Evolutionary conservation across 2,797 vertebrate genomes (phyloP), one percentile per base, ranked within the genome.

Genomic region (Phylloscopus collybita): DNA sequence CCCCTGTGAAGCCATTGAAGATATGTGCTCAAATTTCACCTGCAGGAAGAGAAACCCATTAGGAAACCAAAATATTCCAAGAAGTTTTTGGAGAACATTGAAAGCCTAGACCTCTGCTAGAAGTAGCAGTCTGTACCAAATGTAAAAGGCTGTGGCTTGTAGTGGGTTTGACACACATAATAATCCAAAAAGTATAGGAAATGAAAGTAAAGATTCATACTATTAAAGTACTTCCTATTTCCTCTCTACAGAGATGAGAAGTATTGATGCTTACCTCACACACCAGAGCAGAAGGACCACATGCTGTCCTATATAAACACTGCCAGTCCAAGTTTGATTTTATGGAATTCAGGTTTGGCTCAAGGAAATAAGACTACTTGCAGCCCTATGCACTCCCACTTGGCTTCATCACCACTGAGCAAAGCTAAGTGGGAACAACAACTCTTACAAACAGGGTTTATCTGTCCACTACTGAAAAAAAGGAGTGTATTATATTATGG

Each of bases 191-290:
- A 83, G 50, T 44, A 69, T 79, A 84, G 73, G 90, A 95, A 95
- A 95, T 92, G 1, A 73, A 95, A 81, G 32, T 64, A 69, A 94
- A 90, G 66, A 88, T 90, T n/a, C 40, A 79, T 90, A 40, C 49
- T 64, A 70, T 53, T 86, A 75, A 90, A 86, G 27, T 92, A 80
- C 88, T 95, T 93, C 85, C 83, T 82, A 69, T 94, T 94, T 94
- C 60, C 83, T 70, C 49, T 86, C 56, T 70, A 8, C 64, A 84
- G 70, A 81, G n/a, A 26, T 81, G 59, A 64, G 87, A 69, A 81
- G 32, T 59, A 66, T 65, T 85, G 67, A 59, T 91, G 57, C 42
- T 86, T 94, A 80, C 92, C 57, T 96, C 74, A 82, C 83, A 85
- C 80, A 74, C 50, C 78, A 82, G 57, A 90, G 86, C 57, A 94